These are phyloP conservation scores for Cryptoblepharus egeriae DNA, from an alignment of 2,797 vertebrate species.

Conservation along the genomic window DNA sequence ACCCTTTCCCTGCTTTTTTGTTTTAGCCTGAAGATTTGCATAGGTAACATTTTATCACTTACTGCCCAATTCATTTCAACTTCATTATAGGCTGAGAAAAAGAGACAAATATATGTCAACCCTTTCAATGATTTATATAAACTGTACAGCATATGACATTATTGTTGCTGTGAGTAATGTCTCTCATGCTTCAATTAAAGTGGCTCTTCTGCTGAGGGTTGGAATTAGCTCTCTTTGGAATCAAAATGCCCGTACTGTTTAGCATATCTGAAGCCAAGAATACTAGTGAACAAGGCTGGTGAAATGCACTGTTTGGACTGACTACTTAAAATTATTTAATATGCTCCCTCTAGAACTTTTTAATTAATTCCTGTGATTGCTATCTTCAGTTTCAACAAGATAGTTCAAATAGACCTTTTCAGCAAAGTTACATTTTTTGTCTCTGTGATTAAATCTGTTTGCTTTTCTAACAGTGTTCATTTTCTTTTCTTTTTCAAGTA, in stretches of 20 bases:
- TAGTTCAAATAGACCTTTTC: not conserved
- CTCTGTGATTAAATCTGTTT: constrained; percentile 12
- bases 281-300: not conserved
- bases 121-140: constrained; percentile 19
- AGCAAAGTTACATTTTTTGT: not conserved
- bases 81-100: constrained; percentile 15
- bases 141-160: not conserved
- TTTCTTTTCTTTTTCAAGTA: not conserved
- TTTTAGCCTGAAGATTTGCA: constrained; percentile 6
- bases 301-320: not conserved
- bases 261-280: not conserved
- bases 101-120: not conserved
- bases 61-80: constrained; percentile 21
- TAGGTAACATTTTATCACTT: constrained; percentile 21
- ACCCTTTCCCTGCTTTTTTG: not conserved
- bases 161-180: constrained; percentile 12
- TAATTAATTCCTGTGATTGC: constrained; percentile 30
- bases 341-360: constrained; percentile 17
- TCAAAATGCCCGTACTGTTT: not conserved
- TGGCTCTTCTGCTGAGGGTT: not conserved
- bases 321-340: constrained; percentile 28
- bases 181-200: not conserved
- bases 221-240: constrained; percentile 15
- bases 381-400: constrained; percentile 15
- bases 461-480: not conserved